These are phyloP conservation scores for Hypsopygia costalis DNA, from an alignment of 2,888 invertebrate genomes.

Conservation along the genomic window DNA sequence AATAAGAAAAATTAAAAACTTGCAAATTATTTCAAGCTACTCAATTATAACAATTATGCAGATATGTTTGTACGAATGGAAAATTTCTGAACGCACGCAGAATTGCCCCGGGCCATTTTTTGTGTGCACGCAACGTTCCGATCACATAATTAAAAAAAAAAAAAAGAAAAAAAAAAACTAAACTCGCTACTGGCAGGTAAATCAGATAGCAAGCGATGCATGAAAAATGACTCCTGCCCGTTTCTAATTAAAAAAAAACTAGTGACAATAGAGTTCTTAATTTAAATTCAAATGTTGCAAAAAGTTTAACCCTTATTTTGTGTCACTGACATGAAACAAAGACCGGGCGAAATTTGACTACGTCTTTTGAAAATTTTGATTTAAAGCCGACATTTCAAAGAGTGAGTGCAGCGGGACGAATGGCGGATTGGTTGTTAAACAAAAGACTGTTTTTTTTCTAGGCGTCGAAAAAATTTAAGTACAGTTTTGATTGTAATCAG, in stretches of 20 bases:
- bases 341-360: conserved; percentile 61
- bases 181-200: conserved; percentile 59
- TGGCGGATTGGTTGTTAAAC: conserved; percentile 31
- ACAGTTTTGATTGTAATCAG: conserved; percentile 50
- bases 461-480: conserved; percentile 17
- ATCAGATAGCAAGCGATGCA: conserved; percentile 77
- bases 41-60: conserved; percentile 38
- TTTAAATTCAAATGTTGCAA: conserved; percentile 64
- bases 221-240: conserved; percentile 72
- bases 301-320: conserved; percentile 43
- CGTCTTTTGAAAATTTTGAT: conserved; percentile 64
- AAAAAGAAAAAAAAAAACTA: conserved; percentile 36
- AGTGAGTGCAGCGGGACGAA: conserved; percentile 52
- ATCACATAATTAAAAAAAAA: conserved; percentile 16
- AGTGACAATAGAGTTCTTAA: conserved; percentile 62
- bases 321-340: conserved; percentile 70
- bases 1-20: conserved; percentile 16
- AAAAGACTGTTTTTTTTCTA: conserved; percentile 40
- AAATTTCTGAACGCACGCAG: conserved; percentile 25
- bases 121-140: conserved; percentile 31
- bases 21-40: conserved; percentile 28
- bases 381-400: conserved; percentile 60
- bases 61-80: conserved; percentile 23
- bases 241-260: conserved; percentile 67
- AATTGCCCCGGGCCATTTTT: conserved; percentile 33